Base-by-base conservation (phyloP, 1,140 invertebrate species). In the Anoplophora glabripennis region DNA sequence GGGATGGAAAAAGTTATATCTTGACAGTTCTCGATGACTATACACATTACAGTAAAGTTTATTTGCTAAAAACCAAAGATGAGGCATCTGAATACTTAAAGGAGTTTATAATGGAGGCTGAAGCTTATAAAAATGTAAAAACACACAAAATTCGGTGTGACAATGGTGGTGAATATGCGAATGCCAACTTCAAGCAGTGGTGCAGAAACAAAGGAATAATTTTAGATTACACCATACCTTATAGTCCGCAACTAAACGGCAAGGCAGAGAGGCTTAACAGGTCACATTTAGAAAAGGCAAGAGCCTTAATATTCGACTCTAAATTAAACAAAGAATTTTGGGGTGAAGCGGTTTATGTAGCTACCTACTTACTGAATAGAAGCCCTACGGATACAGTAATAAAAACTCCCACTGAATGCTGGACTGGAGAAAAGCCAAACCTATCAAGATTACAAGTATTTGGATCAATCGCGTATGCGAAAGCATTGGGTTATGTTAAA, bases 221-320 rank as follows among this genome's bases (percentile, higher is more conserved):
- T 9, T 7, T 41, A 14, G 51, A 60, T 41, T 48, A 58, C 37
- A 68, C 65, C 10, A 49, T 66, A 8, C 61, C 64, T 10, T 70
- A 76, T 54, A 59, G 67, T 12, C 72, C 77, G 53, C 63, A 75
- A 54, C 53, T 69, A 53, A 79, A 79, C 65, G 76, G 75, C 34
- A 54, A 66, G 17, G 66, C 73, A 0, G 75, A 0, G 75, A 57
- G 77, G 18, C 55, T 69, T 11, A 78, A 78, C 44, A 18, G 75
- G 45, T 75, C 70, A 0, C 17, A 77, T 0, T 41, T 67, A 4
- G 65, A 75, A 7, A 68, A 60, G 51, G 69, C 71, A 9, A 63
- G 75, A 64, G 63, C 70, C 7, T 47, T 77, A 47, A 38, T 79
- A 15, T 54, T 64, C 18, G 62, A 69, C 4, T 53, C 65, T 11